Evolutionary conservation across 2,888 invertebrate species (phyloP), one percentile per base, ranked within the genome.

Genomic region (Megaustenia siamemsis): DNA sequence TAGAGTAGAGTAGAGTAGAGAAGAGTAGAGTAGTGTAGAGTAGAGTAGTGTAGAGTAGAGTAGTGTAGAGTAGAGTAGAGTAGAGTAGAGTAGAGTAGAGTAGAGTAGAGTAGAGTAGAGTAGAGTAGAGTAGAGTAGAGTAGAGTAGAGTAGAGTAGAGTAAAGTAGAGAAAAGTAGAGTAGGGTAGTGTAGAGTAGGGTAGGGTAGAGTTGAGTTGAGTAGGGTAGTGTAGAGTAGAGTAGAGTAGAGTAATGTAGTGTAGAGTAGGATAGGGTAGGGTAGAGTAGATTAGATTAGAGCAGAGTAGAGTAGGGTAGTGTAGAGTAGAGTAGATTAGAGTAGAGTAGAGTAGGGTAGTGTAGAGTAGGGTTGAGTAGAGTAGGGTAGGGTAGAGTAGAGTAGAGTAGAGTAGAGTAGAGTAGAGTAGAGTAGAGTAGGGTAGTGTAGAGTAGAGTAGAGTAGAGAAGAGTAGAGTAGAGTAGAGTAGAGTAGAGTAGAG

Each of bases 401-500:
- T 56, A n/a, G 56, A 18, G 56, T 24, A 56, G 56, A 56, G 56
- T 56, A 6, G 56, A 56, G 56, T 56, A 56, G 5, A 56, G 21
- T 18, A 24, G 56, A 56, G n/a, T 24, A 24, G 53, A 53, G 32
- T 53, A 38, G 77, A 24, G 77, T 77, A n/a, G 75, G 45, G 75
- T 75, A 24, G 77, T 49, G 77, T 78, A 40, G 77, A 60, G 38
- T 78, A n/a, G 77, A 78, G 77, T 78, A 40, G 77, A 78, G 35
- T 38, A 40, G 60, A 53, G 76, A 28, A 21, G 76, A 76, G 49
- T 76, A 35, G 53, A 76, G 28, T 43, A n/a, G 76, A 76, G 28
- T 24, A n/a, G 76, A 38, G 60, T 28, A 18, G 78, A 56, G n/a
- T 53, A 24, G 35, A 35, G 40, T 45, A 35, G 78, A 35, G 40